phyloP scores from a whole-genome alignment of 2,113 vertebrate genomes.

The Crotalus viridis region DNA sequence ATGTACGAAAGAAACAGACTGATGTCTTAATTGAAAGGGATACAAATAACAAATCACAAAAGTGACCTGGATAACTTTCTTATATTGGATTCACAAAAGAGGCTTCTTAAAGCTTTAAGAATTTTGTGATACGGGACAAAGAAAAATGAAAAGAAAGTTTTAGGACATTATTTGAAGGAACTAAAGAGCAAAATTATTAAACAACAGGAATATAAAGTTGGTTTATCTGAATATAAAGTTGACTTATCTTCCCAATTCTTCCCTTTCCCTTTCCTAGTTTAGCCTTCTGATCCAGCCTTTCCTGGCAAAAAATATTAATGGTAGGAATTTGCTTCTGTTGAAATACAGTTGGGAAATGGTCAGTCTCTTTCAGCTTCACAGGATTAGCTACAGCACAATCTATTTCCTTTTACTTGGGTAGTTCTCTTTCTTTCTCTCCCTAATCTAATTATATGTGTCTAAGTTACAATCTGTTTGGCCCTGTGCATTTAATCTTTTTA shows the following conservation, averaged over 20 bases:
- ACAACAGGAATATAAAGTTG: neutral
- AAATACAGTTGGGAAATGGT: neutral
- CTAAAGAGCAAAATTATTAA: neutral
- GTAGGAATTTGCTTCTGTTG: neutral
- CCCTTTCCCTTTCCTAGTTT: neutral
- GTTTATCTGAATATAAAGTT: neutral
- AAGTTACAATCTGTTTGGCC: neutral
- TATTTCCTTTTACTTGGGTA: neutral
- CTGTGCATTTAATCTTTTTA: neutral
- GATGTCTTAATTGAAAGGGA: neutral
- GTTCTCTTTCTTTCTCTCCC: neutral
- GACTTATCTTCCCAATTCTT: neutral
- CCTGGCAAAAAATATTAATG: neutral
- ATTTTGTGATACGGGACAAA: neutral
- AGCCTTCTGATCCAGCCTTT: neutral
- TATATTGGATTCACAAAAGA: neutral
- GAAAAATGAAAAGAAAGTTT: neutral
- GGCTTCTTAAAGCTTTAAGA: neutral
- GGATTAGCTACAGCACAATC: neutral
- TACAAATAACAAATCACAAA: neutral
- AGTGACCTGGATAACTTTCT: neutral
- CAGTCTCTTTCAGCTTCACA: neutral
- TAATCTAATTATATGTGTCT: neutral
- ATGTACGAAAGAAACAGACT: neutral
- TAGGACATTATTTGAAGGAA: neutral